phyloP scores from a whole-genome alignment of 2,797 vertebrate species.

The Mionectes olivaceus region DNA sequence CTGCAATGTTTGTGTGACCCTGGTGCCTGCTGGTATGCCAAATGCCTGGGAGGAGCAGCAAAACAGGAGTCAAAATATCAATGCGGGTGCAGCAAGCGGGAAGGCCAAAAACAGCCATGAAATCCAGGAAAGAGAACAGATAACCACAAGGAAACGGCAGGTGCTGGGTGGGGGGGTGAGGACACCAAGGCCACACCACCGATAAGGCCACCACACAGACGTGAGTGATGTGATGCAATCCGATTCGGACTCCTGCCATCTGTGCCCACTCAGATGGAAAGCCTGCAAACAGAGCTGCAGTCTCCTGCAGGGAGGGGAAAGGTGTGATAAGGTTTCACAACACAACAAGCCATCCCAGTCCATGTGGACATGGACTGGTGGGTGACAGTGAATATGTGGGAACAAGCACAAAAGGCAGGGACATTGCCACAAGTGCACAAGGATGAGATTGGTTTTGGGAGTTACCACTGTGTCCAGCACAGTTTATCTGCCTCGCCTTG shows the following conservation, averaged over 20 bases:
- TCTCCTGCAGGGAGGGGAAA: background rate
- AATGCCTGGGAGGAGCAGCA: background rate
- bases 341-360: fast-evolving
- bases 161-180: background rate
- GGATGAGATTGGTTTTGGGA: fast-evolving
- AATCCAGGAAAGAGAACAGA: background rate
- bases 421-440: fast-evolving
- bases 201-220: background rate
- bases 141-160: background rate
- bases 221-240: background rate
- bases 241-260: fast-evolving
- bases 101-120: fast-evolving
- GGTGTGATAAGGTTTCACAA: fast-evolving
- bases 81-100: fast-evolving
- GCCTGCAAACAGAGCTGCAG: background rate
- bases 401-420: background rate
- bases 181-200: background rate
- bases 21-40: fast-evolving
- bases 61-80: background rate
- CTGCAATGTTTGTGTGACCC: fast-evolving
- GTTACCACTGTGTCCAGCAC: background rate
- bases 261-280: background rate
- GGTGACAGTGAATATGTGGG: fast-evolving
- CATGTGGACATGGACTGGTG: fast-evolving
- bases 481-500: background rate